Conservation (phyloP, 2,113 vertebrate genomes). For the Crotalus horridus region DNA sequence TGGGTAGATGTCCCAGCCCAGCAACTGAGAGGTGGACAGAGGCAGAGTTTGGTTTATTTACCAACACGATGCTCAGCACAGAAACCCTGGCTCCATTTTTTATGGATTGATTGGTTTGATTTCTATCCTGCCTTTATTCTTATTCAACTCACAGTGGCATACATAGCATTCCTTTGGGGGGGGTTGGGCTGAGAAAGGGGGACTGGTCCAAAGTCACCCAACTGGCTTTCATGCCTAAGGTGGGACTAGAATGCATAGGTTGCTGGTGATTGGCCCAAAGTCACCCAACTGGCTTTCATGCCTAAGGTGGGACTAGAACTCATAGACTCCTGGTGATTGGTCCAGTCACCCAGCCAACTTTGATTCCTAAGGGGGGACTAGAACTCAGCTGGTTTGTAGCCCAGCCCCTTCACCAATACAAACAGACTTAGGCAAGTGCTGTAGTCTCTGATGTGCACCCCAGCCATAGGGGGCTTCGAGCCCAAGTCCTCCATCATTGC, state of each 20-base stretch:
- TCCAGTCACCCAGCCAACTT: background rate
- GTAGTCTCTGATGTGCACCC: background rate
- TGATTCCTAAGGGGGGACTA: background rate
- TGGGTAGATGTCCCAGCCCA: background rate
- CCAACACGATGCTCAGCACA: background rate
- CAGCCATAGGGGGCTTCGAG: background rate
- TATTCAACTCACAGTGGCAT: background rate
- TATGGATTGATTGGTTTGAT: background rate
- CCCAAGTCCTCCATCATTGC: background rate
- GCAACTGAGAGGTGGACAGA: background rate
- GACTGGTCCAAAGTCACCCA: background rate
- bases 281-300: background rate
- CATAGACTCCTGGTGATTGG: background rate
- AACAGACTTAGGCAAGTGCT: background rate
- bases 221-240: background rate
- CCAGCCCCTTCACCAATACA: background rate
- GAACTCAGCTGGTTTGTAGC: background rate
- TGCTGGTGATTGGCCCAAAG: background rate
- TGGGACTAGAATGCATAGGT: background rate
- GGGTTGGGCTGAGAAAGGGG: too few relatives aligned
- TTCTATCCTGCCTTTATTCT: background rate
- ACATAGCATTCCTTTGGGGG: background rate
- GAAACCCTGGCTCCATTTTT: background rate
- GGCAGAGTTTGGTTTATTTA: background rate
- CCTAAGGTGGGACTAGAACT: background rate